Percentiles rank a stretch among this genome's conserved stretches.
Conservation (phyloP, 1,140 invertebrate genomes). For the Anastatus disparis region DNA sequence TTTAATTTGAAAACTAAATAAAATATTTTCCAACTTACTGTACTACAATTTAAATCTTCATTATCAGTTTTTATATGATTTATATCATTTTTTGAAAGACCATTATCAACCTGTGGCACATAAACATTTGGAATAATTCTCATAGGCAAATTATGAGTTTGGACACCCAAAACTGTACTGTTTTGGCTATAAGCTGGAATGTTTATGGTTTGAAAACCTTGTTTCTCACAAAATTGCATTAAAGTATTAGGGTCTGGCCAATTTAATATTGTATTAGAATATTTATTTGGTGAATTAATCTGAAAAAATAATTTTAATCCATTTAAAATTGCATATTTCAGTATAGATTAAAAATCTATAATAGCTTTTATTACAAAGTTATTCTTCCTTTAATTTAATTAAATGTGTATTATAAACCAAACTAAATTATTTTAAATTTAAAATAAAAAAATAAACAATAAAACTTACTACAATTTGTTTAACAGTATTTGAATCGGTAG, state of each 20-base stretch:
- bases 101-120: slow-evolving; percentile 50
- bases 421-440: too few relatives aligned
- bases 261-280: slow-evolving; percentile 54
- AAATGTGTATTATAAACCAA: too few relatives aligned
- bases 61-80: slow-evolving; percentile 44
- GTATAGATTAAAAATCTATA: neutral
- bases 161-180: slow-evolving; percentile 53
- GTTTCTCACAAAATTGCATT: slow-evolving; percentile 62
- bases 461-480: slow-evolving; percentile 56
- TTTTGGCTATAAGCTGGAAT: slow-evolving; percentile 60
- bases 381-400: neutral
- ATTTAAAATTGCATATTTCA: slow-evolving; percentile 14
- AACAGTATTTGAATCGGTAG: slow-evolving; percentile 47
- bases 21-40: slow-evolving; percentile 31
- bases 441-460: too few relatives aligned
- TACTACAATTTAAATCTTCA: slow-evolving; percentile 35
- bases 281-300: slow-evolving; percentile 58
- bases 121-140: slow-evolving; percentile 59
- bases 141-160: slow-evolving; percentile 56
- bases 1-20: too few relatives aligned
- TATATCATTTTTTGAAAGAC: slow-evolving; percentile 46
- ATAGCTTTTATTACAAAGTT: neutral
- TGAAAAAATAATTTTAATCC: slow-evolving; percentile 41
- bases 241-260: slow-evolving; percentile 60
- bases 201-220: slow-evolving; percentile 60